Evolutionary conservation across 2,797 vertebrate species (phyloP).

Genomic region (Heterohyrax brucei): DNA sequence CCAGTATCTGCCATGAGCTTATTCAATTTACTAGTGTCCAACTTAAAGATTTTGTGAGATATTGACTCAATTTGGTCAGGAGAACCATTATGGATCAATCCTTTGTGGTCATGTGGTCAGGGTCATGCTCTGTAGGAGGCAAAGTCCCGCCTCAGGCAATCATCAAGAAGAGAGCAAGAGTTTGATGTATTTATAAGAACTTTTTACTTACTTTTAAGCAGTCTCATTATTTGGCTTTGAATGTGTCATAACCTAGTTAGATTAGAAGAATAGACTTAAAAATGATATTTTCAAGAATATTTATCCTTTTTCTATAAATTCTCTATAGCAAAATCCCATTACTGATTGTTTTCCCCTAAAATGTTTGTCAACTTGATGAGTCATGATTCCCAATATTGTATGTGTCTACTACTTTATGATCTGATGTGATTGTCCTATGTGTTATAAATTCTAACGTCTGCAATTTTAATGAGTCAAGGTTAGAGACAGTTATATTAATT

Average conservation of each 20-base stretch:
- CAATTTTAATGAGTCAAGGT: too few species aligned
- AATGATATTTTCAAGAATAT: not conserved
- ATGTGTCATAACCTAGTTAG: not conserved
- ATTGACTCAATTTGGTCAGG: not conserved
- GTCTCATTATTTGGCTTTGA: not conserved
- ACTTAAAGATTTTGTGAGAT: not conserved
- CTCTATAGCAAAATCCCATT: not conserved
- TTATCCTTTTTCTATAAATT: not conserved
- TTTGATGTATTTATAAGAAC: not conserved
- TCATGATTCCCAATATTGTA: too few species aligned
- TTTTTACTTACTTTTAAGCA: not conserved
- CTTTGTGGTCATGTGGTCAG: rapidly evolving
- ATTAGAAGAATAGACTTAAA: not conserved
- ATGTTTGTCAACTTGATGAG: too few species aligned
- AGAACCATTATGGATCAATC: not conserved
- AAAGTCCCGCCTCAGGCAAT: rapidly evolving
- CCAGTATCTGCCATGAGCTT: not conserved
- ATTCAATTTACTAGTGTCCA: not conserved
- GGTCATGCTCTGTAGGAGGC: rapidly evolving
- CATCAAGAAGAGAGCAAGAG: not conserved
- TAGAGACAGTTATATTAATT: too few species aligned
- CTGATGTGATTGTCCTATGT: too few species aligned
- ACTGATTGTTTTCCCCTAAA: too few species aligned
- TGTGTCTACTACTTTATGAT: too few species aligned
- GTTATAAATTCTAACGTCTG: too few species aligned